Evolutionary conservation across 2,797 vertebrate species (phyloP), one percentile per base, ranked within the genome.

Genomic region (Tapirus indicus): DNA sequence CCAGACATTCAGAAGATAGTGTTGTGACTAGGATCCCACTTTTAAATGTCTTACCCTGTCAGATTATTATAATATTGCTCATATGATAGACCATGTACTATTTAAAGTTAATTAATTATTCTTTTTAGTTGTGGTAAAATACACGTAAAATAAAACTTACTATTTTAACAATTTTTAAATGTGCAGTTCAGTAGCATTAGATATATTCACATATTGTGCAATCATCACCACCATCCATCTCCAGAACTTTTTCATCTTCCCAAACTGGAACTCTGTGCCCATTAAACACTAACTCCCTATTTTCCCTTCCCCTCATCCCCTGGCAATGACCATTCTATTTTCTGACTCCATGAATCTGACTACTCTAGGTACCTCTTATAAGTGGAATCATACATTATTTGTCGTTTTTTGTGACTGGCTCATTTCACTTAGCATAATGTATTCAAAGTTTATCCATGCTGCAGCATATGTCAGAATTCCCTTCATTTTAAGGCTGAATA

Each of bases 91-190:
- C 1, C 12, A 44, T 56, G 86, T 52, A 80, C 8, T 47, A 38
- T 44, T 79, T 88, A 68, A 85, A 86, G 41, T 52, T 88, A 52
- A 58, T 79, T 84, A 87, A 52, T 49, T 89, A 79, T 80, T 88
- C 62, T 69, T 66, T 68, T 93, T 35, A 41, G 83, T 69, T 92
- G 27, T 80, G 74, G 66, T n/a, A 86, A 94, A 56, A 71, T 88
- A 90, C 11, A 80, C 27, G 35, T 47, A 89, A 91, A 75, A 47
- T 88, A 49, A 91, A 80, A 62, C 69, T n/a, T 62, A 38, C 35
- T 52, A 86, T 62, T 72, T 92, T 75, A 49, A 49, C 72, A 41
- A 90, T 60, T 74, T 92, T 44, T 62, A 86, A 90, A 44, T 75
- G 23, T 44, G 32, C 7, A 80, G 68, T 72, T 52, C 20, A 35